These are phyloP conservation scores for Alloscopus bannaensis DNA, from an alignment of 2,888 invertebrate species.

Conservation along the genomic window DNA sequence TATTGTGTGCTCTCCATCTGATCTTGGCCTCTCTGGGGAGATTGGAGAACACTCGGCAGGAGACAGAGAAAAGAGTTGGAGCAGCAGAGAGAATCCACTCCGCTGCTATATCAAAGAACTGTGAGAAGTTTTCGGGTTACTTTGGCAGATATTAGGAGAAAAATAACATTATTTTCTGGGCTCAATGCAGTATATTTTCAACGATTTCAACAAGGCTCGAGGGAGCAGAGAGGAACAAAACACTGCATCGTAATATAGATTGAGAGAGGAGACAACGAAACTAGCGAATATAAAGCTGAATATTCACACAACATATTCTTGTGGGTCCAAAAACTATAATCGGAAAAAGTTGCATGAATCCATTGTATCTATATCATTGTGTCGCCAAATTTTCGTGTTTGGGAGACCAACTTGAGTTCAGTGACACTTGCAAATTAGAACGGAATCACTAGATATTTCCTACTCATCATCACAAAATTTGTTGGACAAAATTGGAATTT, in stretches of 20 bases:
- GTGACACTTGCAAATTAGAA: no score
- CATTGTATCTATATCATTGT: no score
- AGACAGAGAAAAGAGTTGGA: slow-evolving; percentile 17
- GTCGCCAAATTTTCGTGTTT: no score
- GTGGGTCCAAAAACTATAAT: no score
- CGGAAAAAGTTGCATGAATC: no score
- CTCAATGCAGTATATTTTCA: no score
- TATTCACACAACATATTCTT: neutral
- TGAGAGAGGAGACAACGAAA: neutral
- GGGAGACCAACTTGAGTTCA: no score
- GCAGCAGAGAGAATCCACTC: slow-evolving; percentile 16
- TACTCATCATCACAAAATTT: no score
- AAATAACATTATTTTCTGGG: no score
- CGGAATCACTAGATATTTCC: no score
- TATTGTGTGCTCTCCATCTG: slow-evolving; percentile 22
- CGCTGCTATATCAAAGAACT: neutral
- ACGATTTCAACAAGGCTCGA: slow-evolving; percentile 50
- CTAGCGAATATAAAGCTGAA: no score
- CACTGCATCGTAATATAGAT: slow-evolving; percentile 12
- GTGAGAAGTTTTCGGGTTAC: neutral
- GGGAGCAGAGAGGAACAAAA: slow-evolving; percentile 27
- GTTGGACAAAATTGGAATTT: no score
- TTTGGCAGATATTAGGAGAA: slow-evolving; percentile 13
- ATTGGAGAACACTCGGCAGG: slow-evolving; percentile 37
- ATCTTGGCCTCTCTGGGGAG: slow-evolving; percentile 43